Evolutionary conservation across 2,797 vertebrate species (phyloP).

Genomic region (Yasuhikotakia modesta): DNA sequence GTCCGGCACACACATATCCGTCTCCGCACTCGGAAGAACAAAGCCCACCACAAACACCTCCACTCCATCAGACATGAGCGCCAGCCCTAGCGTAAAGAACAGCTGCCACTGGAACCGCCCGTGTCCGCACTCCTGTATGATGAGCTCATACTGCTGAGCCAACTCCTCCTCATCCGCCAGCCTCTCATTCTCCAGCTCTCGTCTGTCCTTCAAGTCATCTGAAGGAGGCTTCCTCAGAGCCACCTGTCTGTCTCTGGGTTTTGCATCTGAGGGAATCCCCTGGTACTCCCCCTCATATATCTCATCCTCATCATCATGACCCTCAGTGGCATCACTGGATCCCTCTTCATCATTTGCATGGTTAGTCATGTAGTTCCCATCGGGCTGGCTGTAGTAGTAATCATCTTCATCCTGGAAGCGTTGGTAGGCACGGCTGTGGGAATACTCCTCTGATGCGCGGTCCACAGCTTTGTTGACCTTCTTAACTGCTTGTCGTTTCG

Average conservation of each 20-base stretch:
- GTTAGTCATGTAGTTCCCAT: conserved; percentile 73
- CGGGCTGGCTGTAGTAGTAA: conserved; percentile 73
- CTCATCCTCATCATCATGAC: conserved; percentile 94
- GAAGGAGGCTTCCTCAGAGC: conserved; percentile 75
- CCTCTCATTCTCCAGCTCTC: conserved; percentile 86
- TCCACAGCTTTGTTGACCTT: conserved; percentile 86
- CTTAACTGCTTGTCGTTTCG: conserved; percentile 88
- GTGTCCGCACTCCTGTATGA: conserved; percentile 95
- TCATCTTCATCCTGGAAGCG: conserved; percentile 87
- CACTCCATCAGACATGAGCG: conserved; percentile 93
- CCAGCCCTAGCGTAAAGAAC: conserved; percentile 92
- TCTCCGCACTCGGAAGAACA: conserved; percentile 95
- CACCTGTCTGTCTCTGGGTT: conserved; percentile 80
- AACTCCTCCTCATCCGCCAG: conserved; percentile 92
- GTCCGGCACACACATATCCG: conserved; percentile 90
- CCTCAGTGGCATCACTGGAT: conserved; percentile 93
- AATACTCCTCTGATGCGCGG: conserved; percentile 87
- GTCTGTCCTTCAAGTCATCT: conserved; percentile 81
- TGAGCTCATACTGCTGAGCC: conserved; percentile 94
- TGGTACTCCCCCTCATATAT: conserved; percentile 96
- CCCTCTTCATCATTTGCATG: conserved; percentile 87
- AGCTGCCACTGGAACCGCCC: conserved; percentile 96
- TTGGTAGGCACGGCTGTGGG: conserved; percentile 81
- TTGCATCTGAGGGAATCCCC: conserved; percentile 84
- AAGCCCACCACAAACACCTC: conserved; percentile 97